These are phyloP conservation scores for Tapirus terrestris DNA, from an alignment of 2,113 vertebrate genomes.

Conservation along the genomic window DNA sequence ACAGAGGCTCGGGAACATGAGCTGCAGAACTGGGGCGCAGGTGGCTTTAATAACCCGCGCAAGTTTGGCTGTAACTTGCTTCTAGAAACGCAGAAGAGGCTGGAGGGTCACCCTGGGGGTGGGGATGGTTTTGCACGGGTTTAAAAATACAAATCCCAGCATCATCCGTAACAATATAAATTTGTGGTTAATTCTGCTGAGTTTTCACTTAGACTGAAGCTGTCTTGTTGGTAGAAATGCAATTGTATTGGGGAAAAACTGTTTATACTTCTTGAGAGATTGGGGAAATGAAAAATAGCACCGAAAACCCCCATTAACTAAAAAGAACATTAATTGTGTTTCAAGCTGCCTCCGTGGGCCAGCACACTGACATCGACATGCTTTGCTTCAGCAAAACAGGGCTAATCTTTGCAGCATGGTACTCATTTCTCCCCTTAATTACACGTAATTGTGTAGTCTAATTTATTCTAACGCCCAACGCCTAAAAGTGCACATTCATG, in stretches of 20 bases:
- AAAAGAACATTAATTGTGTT: slow-evolving; percentile 66
- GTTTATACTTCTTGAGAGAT: slow-evolving; percentile 69
- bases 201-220: slow-evolving; percentile 52
- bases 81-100: background rate
- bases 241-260: background rate
- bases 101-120: background rate
- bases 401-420: slow-evolving; percentile 28
- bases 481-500: slow-evolving; percentile 68
- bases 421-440: slow-evolving; percentile 60
- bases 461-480: slow-evolving; percentile 74
- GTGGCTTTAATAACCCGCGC: slow-evolving; percentile 58
- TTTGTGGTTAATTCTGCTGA: slow-evolving; percentile 46
- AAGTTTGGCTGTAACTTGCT: background rate
- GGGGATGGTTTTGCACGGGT: background rate
- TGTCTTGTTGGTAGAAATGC: slow-evolving; percentile 41
- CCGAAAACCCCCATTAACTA: slow-evolving; percentile 55
- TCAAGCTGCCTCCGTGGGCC: slow-evolving; percentile 5
- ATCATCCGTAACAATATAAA: slow-evolving; percentile 27
- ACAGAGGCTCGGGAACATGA: background rate
- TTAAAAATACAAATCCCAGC: slow-evolving; percentile 46
- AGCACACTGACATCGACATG: background rate
- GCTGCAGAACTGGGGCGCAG: background rate
- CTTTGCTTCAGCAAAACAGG: slow-evolving; percentile 39
- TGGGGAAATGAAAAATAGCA: slow-evolving; percentile 71
- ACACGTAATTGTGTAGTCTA: slow-evolving; percentile 71